Percentiles rank a stretch among this genome's conserved stretches.
These are phyloP conservation scores for Pavo muticus DNA, from an alignment of 2,113 vertebrate genomes.

Conservation along the genomic window DNA sequence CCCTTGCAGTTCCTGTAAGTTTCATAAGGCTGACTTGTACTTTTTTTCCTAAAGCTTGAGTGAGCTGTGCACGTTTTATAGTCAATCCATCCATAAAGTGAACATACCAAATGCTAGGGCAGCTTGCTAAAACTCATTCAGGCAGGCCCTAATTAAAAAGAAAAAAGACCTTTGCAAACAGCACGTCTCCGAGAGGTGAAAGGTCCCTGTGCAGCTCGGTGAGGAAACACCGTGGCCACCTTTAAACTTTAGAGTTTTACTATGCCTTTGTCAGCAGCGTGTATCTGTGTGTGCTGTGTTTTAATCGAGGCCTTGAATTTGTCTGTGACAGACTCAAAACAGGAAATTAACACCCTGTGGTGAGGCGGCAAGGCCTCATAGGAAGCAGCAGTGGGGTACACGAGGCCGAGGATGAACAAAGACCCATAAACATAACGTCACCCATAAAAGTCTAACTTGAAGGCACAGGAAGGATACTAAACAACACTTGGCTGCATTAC, in stretches of 20 bases:
- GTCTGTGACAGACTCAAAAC: slow-evolving; percentile 71
- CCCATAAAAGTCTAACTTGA: slow-evolving; percentile 72
- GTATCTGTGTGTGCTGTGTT: slow-evolving; percentile 37
- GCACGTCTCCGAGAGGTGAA: slow-evolving; percentile 57
- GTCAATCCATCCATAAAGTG: slow-evolving; percentile 20
- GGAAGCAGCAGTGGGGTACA: slow-evolving; percentile 64
- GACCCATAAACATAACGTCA: slow-evolving; percentile 68
- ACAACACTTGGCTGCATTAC: slow-evolving; percentile 48
- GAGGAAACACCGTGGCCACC: slow-evolving; percentile 70
- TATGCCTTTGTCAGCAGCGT: slow-evolving; percentile 66
- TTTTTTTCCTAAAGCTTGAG: not conserved
- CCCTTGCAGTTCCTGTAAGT: not conserved
- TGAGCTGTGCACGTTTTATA: not conserved
- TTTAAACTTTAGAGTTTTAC: slow-evolving; percentile 71
- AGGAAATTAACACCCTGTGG: slow-evolving; percentile 78
- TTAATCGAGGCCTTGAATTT: slow-evolving; percentile 62
- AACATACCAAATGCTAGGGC: slow-evolving; percentile 7
- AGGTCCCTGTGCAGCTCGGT: not conserved
- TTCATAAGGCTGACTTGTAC: not conserved
- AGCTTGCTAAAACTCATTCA: slow-evolving; percentile 45
- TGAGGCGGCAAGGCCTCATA: slow-evolving; percentile 67
- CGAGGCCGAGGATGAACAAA: slow-evolving; percentile 65
- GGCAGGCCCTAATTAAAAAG: slow-evolving; percentile 43
- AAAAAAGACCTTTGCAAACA: slow-evolving; percentile 58
- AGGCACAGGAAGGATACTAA: slow-evolving; percentile 71